Evolutionary conservation across 2,113 vertebrate genomes (phyloP).

Genomic region (Narcine bancroftii): DNA sequence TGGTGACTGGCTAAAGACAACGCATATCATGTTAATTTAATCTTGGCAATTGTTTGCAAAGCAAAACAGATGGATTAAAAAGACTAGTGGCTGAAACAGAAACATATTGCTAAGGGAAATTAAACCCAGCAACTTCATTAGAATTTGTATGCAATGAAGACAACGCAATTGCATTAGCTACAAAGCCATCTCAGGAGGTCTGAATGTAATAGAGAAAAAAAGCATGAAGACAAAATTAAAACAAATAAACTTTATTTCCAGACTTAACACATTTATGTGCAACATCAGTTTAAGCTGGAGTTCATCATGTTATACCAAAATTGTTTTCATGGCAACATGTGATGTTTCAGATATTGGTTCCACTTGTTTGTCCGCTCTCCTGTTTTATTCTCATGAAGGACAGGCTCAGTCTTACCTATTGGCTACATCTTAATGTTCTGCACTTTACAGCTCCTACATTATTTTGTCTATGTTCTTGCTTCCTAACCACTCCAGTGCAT

Average conservation of each 20-base stretch:
- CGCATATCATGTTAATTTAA: neutral
- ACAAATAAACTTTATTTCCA: neutral
- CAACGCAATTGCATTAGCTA: neutral
- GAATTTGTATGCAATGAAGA: neutral
- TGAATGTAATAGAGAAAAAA: neutral
- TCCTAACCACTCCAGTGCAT: no score
- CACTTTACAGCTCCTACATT: no score
- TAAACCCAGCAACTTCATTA: neutral
- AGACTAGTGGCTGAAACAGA: neutral
- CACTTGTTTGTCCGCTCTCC: no score
- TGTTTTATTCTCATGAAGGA: no score
- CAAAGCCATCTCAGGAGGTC: neutral
- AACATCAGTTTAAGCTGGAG: neutral
- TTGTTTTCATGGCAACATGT: neutral
- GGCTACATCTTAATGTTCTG: no score
- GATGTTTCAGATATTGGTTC: neutral
- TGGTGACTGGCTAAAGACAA: neutral
- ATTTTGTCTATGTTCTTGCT: no score
- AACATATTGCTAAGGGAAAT: neutral
- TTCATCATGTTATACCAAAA: neutral
- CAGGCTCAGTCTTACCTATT: no score
- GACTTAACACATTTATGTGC: neutral
- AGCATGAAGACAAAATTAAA: neutral
- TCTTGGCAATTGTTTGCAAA: neutral
- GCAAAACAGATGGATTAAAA: neutral